These are phyloP conservation scores for Tetrao urogallus DNA, from an alignment of 2,113 vertebrate species.

Conservation along the genomic window DNA sequence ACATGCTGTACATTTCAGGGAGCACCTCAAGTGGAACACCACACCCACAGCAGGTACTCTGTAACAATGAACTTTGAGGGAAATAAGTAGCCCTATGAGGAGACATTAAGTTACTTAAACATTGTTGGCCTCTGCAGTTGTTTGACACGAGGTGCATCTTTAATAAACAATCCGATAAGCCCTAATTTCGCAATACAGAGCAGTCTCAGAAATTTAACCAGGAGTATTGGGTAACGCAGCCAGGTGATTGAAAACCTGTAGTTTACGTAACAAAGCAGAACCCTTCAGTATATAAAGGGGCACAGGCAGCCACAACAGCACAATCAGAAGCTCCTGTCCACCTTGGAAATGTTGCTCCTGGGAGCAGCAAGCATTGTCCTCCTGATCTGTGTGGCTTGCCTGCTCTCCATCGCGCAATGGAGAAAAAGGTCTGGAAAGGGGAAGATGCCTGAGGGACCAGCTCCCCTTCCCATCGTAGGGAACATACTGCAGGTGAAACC, in stretches of 20 bases:
- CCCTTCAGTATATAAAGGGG: background rate
- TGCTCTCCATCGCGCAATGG: constrained; percentile 29
- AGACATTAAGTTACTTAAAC: too few species aligned
- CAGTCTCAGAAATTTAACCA: too few species aligned
- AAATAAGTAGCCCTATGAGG: background rate
- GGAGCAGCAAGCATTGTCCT: constrained; percentile 5
- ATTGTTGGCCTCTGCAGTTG: too few species aligned
- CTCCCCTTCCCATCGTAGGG: constrained; percentile 55
- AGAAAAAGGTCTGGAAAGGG: constrained; percentile 6
- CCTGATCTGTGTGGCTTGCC: constrained; percentile 34
- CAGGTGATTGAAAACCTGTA: background rate
- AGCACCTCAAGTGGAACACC: background rate
- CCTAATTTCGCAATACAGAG: too few species aligned
- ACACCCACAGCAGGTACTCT: rapidly evolving
- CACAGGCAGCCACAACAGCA: background rate
- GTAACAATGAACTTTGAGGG: background rate
- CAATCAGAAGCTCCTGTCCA: background rate
- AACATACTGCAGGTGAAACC: constrained; percentile 58
- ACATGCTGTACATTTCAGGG: background rate
- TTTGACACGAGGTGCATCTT: background rate
- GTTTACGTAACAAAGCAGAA: background rate
- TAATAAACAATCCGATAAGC: too few species aligned
- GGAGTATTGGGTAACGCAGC: too few species aligned
- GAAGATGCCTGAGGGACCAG: constrained; percentile 63
- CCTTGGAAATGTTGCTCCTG: constrained; percentile 8